Evolutionary conservation across 2,797 vertebrate species (phyloP), one percentile per base, ranked within the genome.

Genomic region (Passerculus sandwichensis): DNA sequence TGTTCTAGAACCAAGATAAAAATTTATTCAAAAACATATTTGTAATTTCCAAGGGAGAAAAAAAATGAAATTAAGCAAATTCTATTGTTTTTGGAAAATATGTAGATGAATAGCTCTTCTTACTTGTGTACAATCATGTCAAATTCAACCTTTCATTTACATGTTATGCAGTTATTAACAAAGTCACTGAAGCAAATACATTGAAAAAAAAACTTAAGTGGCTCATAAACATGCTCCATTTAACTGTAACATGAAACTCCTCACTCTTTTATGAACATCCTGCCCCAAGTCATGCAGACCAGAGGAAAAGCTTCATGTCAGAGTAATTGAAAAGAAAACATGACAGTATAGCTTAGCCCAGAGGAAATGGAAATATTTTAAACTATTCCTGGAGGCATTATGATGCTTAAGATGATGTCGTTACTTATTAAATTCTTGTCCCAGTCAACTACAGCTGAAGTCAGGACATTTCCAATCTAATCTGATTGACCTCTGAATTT

Each of bases 221-320:
- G 70, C 66, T 95, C 38, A 72, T 91, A 93, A 94, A 81, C n/a
- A 76, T 64, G 77, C 40, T 72, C 67, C 86, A 91, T 88, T 94
- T 88, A 91, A 93, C 89, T 75, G 74, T 87, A 92, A 89, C n/a
- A 57, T 60, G 54, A 87, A 91, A 81, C 59, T 64, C 56, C 56
- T 83, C 67, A 66, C 32, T 95, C 75, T 89, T 85, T 92, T 59
- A 76, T 65, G 57, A 91, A 26, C 45, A 85, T 71, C 60, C 74
- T 87, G 45, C 77, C 66, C 38, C 57, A 3, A 92, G 77, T 87
- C 86, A 89, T 27, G 22, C 29, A 93, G 71, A 76, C 51, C 56
- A 87, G 57, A 95, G 38, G 34, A 88, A 91, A 94, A 91, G 26
- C 51, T 81, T 93, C 11, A 69, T 44, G 60, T 76, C 77, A 54